These are phyloP conservation scores for Bursaphelenchus mucronatus DNA, from an alignment of 1,140 invertebrate species.

Conservation along the genomic window DNA sequence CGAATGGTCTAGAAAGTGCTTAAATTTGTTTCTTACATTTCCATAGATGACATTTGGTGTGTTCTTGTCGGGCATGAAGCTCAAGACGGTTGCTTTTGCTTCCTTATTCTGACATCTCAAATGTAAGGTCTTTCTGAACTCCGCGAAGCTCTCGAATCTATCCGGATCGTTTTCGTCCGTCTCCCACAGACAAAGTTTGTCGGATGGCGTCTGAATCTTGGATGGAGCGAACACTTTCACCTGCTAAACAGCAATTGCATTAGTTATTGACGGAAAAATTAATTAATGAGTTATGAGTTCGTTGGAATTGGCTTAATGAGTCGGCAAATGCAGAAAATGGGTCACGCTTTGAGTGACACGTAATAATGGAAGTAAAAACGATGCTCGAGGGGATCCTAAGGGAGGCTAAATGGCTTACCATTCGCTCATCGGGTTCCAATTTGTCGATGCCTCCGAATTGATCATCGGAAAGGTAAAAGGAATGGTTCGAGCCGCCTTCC, in stretches of 20 bases:
- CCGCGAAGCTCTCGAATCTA: constrained; percentile 40
- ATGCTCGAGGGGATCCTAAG: too few species aligned
- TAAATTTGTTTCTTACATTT: constrained; percentile 2
- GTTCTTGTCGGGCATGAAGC: constrained; percentile 10
- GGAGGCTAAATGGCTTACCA: constrained; percentile 64
- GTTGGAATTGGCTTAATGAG: constrained; percentile 5
- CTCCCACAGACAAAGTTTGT: constrained; percentile 7
- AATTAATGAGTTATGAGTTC: neutral
- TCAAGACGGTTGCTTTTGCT: constrained; percentile 6
- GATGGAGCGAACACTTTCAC: constrained; percentile 25
- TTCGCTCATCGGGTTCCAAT: constrained; percentile 76
- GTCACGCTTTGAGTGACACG: too few species aligned
- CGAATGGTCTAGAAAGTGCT: too few species aligned
- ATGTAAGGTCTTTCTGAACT: constrained; percentile 44
- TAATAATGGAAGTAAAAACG: too few species aligned
- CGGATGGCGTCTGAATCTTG: constrained; percentile 1
- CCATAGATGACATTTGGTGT: constrained; percentile 19
- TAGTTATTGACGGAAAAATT: constrained; percentile 2
- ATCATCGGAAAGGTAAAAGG: constrained; percentile 90
- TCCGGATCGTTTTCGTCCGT: constrained; percentile 18
- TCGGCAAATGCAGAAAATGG: neutral
- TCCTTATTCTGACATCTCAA: constrained; percentile 36
- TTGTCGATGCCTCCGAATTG: constrained; percentile 80
- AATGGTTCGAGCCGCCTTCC: constrained; percentile 83
- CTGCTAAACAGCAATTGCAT: constrained; percentile 25